A percentile compares a stretch with the other conserved stretches of the same genome.
phyloP scores from a whole-genome alignment of 1,140 invertebrate genomes.

The Drosophila rufa region DNA sequence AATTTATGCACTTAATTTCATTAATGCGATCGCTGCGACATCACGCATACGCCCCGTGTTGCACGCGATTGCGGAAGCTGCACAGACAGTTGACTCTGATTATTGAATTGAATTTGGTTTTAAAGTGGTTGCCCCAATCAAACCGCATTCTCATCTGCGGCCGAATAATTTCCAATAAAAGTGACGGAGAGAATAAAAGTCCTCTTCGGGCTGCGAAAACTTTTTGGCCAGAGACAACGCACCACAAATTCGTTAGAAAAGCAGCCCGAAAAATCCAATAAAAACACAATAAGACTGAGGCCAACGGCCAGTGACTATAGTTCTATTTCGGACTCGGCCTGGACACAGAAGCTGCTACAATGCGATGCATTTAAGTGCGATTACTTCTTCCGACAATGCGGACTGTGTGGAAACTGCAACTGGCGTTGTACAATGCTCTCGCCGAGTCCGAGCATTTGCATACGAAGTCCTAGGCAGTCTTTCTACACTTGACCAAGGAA shows the following conservation, averaged over 20 bases:
- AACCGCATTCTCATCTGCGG: slow-evolving; percentile 41
- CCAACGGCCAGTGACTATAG: slow-evolving; percentile 4
- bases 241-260: slow-evolving; percentile 35
- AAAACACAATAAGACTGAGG: slow-evolving; percentile 41
- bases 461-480: slow-evolving; percentile 7
- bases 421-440: slow-evolving; percentile 12
- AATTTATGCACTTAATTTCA: slow-evolving; percentile 61
- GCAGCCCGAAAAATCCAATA: slow-evolving; percentile 39
- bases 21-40: slow-evolving; percentile 47
- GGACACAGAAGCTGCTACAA: slow-evolving; percentile 29
- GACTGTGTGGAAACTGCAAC: slow-evolving; percentile 33
- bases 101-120: slow-evolving; percentile 42
- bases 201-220: not conserved
- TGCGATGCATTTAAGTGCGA: slow-evolving; percentile 63
- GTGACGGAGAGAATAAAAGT: slow-evolving; percentile 39
- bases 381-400: slow-evolving; percentile 47
- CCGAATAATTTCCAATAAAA: slow-evolving; percentile 40
- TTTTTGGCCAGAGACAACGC: slow-evolving; percentile 11
- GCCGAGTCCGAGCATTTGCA: slow-evolving; percentile 13
- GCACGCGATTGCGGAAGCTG: slow-evolving; percentile 29
- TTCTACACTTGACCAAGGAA: slow-evolving; percentile 2
- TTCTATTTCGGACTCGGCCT: slow-evolving; percentile 2
- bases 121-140: slow-evolving; percentile 24
- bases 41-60: slow-evolving; percentile 62
- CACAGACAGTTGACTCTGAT: slow-evolving; percentile 40